Base-by-base conservation (phyloP, 2,113 vertebrate species). In the Promerops cafer region DNA sequence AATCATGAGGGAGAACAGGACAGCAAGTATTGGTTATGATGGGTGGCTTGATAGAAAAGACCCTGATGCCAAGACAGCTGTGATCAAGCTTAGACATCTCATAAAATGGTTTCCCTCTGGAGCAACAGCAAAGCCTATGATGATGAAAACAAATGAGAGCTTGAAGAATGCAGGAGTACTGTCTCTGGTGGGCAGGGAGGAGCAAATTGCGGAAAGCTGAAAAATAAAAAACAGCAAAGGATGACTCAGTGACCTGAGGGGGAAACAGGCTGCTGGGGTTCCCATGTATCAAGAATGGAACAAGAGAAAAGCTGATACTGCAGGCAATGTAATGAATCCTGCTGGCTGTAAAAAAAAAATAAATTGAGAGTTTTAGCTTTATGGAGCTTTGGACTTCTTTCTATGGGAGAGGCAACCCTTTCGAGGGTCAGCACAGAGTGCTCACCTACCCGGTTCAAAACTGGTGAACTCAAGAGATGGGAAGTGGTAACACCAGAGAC, bases 211-310 rank as follows among this genome's bases (percentile, higher is more conserved):
- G 1, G 83, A 85, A 91, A 91, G 37, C 50, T 47, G n/a, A 82
- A 93, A 81, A 80, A 66, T 31, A 89, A 74, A 39, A 90, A 93
- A 5, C 37, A 93, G 50, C 52, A 44, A 92, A 93, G 35, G 33
- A 86, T 96, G 82, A 93, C 50, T 87, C 84, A 80, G 63, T 69
- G 74, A 91, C 85, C 82, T 77, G 79, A 87, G 82, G 87, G 86
- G 44, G 49, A 72, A 84, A 60, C 1, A 2, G 54, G 30, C 71
- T 86, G 68, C 19, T 93, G 33, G 35, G 74, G 27, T 59, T 93
- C 50, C 92, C 54, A 52, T 44, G 26, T 19, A 88, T 63, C 82
- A 86, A 74, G 45, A 77, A 71, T 11, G 20, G 26, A 42, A n/a
- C 49, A 75, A 87, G 31, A 82, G 72, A 72, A 81, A 24, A 77